Evolutionary conservation across 2,113 vertebrate genomes (phyloP), one percentile per base, ranked within the genome.

Genomic region (Siniperca knerii): DNA sequence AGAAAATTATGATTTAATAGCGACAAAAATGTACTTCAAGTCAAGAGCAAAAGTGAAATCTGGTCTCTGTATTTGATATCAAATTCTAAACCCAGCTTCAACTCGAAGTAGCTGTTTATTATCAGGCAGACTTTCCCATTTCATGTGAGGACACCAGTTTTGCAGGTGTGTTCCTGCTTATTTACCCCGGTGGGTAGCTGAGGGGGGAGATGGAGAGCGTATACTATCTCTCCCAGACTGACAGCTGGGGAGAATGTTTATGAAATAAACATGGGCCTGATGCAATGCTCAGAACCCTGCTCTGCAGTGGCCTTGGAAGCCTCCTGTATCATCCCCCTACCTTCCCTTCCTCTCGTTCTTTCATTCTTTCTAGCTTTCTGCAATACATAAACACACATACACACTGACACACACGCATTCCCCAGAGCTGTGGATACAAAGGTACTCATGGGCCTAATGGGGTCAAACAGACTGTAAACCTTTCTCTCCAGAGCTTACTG

Each of bases 201-300:
- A 74, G 65, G 84, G 84, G 78, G 73, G 75, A 57, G 81, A 64
- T 73, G 74, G 79, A 84, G 77, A 77, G 70, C 6, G 66, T 16
- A 65, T 65, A 79, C 67, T 70, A 74, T 85, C 84, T 91, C 84
- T 87, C 76, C 73, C 87, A 91, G 83, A 93, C 89, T 94, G 92
- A 94, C 93, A 93, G 93, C 89, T 92, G 87, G 89, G 85, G 89
- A 90, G 90, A 92, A 46, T 92, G 83, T 94, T 93, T 94, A 94
- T 95, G 91, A 94, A 95, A 94, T 94, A 95, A 95, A 95, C 94
- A 95, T 95, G 90, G 91, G 85, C 79, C 93, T 94, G 90, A 93
- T 93, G 93, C 92, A 93, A 92, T 29, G 76, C 87, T 94, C 87
- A 86, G 87, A 94, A 91, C 86, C 83, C 68, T 68, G 70, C 89